phyloP scores from a whole-genome alignment of 2,888 invertebrate genomes.

The Agonum fuliginosum region DNA sequence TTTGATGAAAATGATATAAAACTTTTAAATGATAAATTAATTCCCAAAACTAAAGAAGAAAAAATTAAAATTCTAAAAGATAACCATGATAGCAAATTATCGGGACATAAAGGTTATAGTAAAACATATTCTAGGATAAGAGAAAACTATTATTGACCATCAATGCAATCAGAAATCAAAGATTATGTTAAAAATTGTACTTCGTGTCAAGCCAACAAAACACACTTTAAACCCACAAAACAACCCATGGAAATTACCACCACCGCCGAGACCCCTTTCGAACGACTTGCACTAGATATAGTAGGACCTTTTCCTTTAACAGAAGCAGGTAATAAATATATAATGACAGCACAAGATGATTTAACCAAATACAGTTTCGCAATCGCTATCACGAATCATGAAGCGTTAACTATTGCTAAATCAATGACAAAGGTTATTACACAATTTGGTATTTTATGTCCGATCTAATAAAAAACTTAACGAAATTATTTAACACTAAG shows the following conservation, averaged over 20 bases:
- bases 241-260: constrained; percentile 55
- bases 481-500: constrained; percentile 65
- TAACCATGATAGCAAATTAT: constrained; percentile 54
- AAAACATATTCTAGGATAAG: constrained; percentile 58
- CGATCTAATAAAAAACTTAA: constrained; percentile 64
- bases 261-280: constrained; percentile 16
- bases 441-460: constrained; percentile 65
- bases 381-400: constrained; percentile 65
- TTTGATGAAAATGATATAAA: constrained; percentile 7
- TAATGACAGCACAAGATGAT: constrained; percentile 66
- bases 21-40: background rate
- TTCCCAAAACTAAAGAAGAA: constrained; percentile 50
- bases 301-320: constrained; percentile 39
- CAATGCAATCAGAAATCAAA: constrained; percentile 59
- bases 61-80: constrained; percentile 40
- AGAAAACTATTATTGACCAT: constrained; percentile 60
- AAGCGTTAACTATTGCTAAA: constrained; percentile 65
- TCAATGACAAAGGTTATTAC: constrained; percentile 63
- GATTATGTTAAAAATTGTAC: constrained; percentile 60
- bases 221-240: constrained; percentile 44
- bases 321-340: constrained; percentile 64
- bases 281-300: constrained; percentile 31
- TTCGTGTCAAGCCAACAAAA: constrained; percentile 61
- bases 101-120: constrained; percentile 62
- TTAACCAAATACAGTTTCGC: constrained; percentile 67